These are phyloP conservation scores for Atlantisia rogersi DNA, from an alignment of 2,113 vertebrate species.

Conservation along the genomic window DNA sequence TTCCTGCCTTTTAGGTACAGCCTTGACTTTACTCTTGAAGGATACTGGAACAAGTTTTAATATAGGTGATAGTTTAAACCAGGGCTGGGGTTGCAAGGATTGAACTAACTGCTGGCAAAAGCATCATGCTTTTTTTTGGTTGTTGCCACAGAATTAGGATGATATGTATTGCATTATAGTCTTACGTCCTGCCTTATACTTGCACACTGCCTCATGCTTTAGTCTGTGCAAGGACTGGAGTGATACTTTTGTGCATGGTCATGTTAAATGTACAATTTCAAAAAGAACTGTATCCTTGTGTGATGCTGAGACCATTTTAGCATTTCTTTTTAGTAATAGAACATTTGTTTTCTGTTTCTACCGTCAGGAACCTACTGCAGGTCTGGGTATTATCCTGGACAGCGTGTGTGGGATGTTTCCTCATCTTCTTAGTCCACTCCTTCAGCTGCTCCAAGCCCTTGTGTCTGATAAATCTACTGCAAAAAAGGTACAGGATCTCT, in stretches of 20 bases:
- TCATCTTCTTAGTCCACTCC: constrained; percentile 87
- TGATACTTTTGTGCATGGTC: constrained; percentile 49
- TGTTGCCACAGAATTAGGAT: constrained; percentile 42
- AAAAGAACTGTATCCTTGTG: neutral
- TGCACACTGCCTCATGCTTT: constrained; percentile 62
- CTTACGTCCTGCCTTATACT: constrained; percentile 34
- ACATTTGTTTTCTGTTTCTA: constrained; percentile 11
- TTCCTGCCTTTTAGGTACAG: constrained; percentile 59
- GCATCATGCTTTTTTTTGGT: constrained; percentile 9
- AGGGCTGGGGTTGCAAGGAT: constrained; percentile 38
- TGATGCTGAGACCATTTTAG: neutral
- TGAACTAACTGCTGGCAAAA: constrained; percentile 63
- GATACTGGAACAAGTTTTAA: constrained; percentile 59
- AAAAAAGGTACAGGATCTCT: constrained; percentile 83
- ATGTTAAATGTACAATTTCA: constrained; percentile 3
- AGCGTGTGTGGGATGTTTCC: constrained; percentile 94
- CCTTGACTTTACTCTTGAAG: constrained; percentile 60
- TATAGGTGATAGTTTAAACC: constrained; percentile 60
- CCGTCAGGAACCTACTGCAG: constrained; percentile 88
- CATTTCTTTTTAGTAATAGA: neutral
- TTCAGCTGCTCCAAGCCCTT: constrained; percentile 91
- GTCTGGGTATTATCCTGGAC: constrained; percentile 94
- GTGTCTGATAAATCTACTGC: constrained; percentile 94
- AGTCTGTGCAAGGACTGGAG: constrained; percentile 46
- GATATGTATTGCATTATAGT: neutral